Percentiles rank a stretch among this genome's conserved stretches.
phyloP scores from a whole-genome alignment of 2,113 vertebrate species.

The Isichthys henryi region DNA sequence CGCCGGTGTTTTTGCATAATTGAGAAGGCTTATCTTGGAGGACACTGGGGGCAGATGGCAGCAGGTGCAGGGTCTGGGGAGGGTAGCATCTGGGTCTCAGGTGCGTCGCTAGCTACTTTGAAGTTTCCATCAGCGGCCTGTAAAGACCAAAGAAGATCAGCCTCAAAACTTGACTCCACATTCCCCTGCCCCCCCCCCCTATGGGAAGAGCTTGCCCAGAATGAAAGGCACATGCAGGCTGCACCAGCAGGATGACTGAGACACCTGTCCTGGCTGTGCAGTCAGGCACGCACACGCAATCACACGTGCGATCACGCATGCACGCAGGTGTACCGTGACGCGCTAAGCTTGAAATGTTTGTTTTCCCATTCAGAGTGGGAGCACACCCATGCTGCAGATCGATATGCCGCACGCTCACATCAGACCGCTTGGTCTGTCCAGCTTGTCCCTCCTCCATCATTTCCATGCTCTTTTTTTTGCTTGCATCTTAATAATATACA shows the following conservation, averaged over 20 bases:
- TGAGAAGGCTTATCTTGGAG: conserved; percentile 48
- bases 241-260: background rate
- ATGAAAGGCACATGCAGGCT: background rate
- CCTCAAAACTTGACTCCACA: background rate
- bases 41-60: conserved; percentile 41
- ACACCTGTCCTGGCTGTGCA: background rate
- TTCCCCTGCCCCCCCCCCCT: background rate
- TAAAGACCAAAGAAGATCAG: background rate
- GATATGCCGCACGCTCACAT: conserved; percentile 50
- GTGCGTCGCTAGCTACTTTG: background rate
- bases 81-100: conserved; percentile 47
- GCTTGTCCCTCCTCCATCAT: conserved; percentile 44
- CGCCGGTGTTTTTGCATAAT: background rate
- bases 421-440: conserved; percentile 33
- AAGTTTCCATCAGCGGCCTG: background rate
- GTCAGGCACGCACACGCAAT: conserved; percentile 9
- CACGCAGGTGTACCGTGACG: background rate
- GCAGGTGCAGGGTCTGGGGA: conserved; percentile 47
- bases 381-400: conserved; percentile 67
- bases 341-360: conserved; percentile 28
- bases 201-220: background rate
- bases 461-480: conserved; percentile 51
- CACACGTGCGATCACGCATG: conserved; percentile 20
- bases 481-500: background rate
- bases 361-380: conserved; percentile 64